Conservation (phyloP, 1,140 invertebrate species). For the Drosophila equinoxialis region DNA sequence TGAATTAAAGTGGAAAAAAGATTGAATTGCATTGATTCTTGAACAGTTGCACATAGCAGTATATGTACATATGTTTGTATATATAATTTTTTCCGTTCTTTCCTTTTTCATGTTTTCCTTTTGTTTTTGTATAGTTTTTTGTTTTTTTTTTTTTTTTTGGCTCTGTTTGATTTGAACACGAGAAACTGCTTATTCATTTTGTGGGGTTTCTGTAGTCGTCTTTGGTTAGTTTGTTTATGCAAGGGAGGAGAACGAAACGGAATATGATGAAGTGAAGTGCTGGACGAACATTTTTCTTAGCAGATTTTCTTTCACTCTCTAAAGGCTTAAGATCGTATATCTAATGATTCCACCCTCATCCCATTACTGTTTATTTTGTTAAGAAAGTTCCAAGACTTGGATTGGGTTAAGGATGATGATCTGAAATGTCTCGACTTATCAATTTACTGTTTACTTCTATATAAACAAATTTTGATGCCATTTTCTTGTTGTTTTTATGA, state of each 20-base stretch:
- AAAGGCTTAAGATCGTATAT: neutral
- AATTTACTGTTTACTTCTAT: neutral
- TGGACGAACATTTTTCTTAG: neutral
- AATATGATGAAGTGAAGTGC: too few relatives aligned
- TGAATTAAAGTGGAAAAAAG: too few relatives aligned
- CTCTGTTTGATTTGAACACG: constrained; percentile 18
- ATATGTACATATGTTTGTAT: neutral
- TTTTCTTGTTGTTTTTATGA: neutral
- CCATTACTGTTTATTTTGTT: constrained; percentile 54
- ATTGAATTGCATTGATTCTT: neutral
- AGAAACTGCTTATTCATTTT: constrained; percentile 10
- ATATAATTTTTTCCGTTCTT: neutral
- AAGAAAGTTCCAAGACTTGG: neutral
- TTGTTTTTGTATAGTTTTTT: neutral
- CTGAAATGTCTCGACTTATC: neutral
- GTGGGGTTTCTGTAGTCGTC: constrained; percentile 17
- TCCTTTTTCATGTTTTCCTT: constrained; percentile 4
- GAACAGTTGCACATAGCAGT: neutral
- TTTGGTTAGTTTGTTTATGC: constrained; percentile 29
- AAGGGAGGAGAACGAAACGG: neutral
- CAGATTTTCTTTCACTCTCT: neutral
- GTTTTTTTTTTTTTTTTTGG: too few relatives aligned
- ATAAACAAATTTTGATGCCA: neutral
- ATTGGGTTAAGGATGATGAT: neutral
- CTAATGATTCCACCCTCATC: constrained; percentile 25